Evolutionary conservation across 2,113 vertebrate genomes (phyloP), one percentile per base, ranked within the genome.

Genomic region (Campylomormyrus numenius): DNA sequence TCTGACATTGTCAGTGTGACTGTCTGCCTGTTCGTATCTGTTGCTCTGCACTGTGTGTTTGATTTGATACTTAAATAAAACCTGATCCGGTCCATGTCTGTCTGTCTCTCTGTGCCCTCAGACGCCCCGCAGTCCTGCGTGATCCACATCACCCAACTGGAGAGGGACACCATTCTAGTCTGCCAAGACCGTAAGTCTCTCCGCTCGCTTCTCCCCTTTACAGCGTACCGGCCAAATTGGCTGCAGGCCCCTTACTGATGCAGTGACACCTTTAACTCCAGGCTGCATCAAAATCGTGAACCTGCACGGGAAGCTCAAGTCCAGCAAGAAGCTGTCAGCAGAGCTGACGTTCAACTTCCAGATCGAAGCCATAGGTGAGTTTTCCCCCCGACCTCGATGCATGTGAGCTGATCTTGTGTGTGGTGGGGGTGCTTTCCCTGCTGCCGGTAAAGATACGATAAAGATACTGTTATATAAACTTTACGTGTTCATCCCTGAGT

Each of bases 261-360:
- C 42, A 10, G 15, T 10, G 9, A 24, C 21, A 2, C 19, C 7
- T 87, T 17, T 87, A 27, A 90, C 53, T 91, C 88, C 89, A 99
- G 98, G 98, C 90, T 99, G 97, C 94, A 99, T 99, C 95, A 99
- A 99, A 95, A 98, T 99, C 91, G 98, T 99, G 88, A 99, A 99
- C 94, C 97, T 99, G 89, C 98, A 98, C 91, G 98, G 98, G 90
- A 96, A 97, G 92, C 96, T 99, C 93, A 99, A 99, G 95, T 99
- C 98, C 92, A 99, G 97, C 94, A 97, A 97, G 92, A 99, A 97
- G 91, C 95, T 99, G 53, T 99, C 98, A 1, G 97, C 98, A 0
- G 98, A 99, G 93, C 97, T 99, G 93, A 99, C 98, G 0, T 99
- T 99, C 94, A 98, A 99, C 95, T 99, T 99, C 92, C 98, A 98